Percentiles rank a stretch among this genome's conserved stretches.
Conservation (phyloP, 2,797 vertebrate genomes). For the Xenentodon cancila region DNA sequence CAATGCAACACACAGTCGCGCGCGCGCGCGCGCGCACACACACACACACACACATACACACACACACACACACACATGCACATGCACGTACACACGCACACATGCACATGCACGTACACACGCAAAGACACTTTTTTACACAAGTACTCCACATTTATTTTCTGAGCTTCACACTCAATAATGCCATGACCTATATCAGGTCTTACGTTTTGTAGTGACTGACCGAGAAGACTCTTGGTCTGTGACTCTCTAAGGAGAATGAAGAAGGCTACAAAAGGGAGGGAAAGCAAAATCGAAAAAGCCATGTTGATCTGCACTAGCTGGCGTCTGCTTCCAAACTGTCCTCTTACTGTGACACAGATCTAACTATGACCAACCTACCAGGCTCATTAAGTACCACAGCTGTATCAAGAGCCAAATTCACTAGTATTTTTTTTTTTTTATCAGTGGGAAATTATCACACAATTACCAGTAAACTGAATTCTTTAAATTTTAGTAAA, state of each 20-base stretch:
- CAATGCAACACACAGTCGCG: neutral
- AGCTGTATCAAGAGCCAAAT: too few relatives aligned
- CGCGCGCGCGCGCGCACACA: neutral
- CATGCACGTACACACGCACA: neutral
- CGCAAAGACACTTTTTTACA: neutral
- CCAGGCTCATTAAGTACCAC: too few relatives aligned
- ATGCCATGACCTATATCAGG: neutral
- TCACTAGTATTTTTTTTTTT: too few relatives aligned
- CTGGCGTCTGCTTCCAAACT: slow-evolving; percentile 21
- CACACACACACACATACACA: too few relatives aligned
- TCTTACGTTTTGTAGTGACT: slow-evolving; percentile 1
- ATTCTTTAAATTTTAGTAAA: too few relatives aligned
- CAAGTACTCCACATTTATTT: neutral
- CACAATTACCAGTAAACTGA: too few relatives aligned
- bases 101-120: neutral
- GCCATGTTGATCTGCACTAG: neutral
- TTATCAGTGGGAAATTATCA: too few relatives aligned
- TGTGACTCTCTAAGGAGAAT: neutral
- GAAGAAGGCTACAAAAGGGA: neutral
- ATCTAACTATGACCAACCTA: too few relatives aligned
- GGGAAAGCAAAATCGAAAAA: neutral
- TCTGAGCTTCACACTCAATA: slow-evolving; percentile 3
- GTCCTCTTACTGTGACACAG: slow-evolving; percentile 2
- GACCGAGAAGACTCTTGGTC: slow-evolving; percentile 12
- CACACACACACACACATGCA: too few relatives aligned